Evolutionary conservation across 1,140 invertebrate species (phyloP).

Genomic region (Pseudoatta argentina): DNA sequence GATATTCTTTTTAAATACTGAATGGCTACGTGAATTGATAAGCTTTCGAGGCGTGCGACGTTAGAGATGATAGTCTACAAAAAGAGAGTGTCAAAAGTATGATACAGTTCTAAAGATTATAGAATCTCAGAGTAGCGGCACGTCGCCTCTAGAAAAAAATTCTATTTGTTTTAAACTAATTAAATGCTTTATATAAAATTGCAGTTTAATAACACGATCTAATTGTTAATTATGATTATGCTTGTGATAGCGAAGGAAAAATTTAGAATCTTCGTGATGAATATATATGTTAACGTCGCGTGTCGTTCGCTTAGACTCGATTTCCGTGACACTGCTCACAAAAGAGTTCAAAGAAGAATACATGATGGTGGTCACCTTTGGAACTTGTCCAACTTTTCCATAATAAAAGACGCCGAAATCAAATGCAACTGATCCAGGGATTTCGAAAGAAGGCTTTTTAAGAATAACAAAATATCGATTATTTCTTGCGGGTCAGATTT

Average conservation of each 20-base stretch:
- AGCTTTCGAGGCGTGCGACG: slow-evolving; percentile 63
- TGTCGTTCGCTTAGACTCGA: slow-evolving; percentile 19
- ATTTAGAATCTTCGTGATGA: not conserved
- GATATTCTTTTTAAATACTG: slow-evolving; percentile 36
- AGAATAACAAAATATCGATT: slow-evolving; percentile 78
- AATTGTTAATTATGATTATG: slow-evolving; percentile 23
- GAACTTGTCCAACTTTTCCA: slow-evolving; percentile 86
- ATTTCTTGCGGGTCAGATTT: slow-evolving; percentile 64
- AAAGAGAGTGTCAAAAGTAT: slow-evolving; percentile 28
- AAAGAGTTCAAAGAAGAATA: slow-evolving; percentile 78
- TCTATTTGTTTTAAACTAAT: not conserved
- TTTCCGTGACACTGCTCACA: slow-evolving; percentile 79
- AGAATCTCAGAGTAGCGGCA: not conserved
- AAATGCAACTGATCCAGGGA: slow-evolving; percentile 87
- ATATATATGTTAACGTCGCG: not conserved
- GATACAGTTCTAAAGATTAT: slow-evolving; percentile 4
- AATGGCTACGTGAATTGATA: not conserved
- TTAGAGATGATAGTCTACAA: slow-evolving; percentile 47
- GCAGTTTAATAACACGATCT: slow-evolving; percentile 26
- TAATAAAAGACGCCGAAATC: slow-evolving; percentile 86
- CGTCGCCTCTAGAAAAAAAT: not conserved
- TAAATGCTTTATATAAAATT: slow-evolving; percentile 38
- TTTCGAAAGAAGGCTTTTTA: slow-evolving; percentile 86
- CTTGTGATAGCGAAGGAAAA: slow-evolving; percentile 1
- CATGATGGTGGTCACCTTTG: slow-evolving; percentile 83